phyloP scores from a whole-genome alignment of 2,888 invertebrate genomes.

The Platerodrilus igneus region DNA sequence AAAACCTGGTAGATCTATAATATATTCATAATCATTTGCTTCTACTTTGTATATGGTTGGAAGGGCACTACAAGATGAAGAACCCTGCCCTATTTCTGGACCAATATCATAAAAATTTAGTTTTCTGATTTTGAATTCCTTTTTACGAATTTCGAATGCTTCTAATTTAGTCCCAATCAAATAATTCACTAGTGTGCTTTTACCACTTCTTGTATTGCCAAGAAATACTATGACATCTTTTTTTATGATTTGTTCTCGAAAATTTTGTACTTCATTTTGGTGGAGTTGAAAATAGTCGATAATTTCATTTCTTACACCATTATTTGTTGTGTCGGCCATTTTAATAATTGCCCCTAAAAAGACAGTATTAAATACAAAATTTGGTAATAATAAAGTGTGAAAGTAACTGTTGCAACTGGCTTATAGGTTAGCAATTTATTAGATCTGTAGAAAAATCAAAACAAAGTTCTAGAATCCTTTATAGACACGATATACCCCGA shows the following conservation, averaged over 20 bases:
- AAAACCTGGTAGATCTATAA: constrained; percentile 14
- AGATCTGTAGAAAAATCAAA: no score
- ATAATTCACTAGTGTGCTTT: constrained; percentile 12
- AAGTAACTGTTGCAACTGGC: no score
- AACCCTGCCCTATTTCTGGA: constrained; percentile 12
- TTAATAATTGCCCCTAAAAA: no score
- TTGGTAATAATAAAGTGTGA: no score
- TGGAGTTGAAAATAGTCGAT: no score
- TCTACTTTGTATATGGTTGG: constrained; percentile 8
- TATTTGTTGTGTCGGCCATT: no score
- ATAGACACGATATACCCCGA: no score
- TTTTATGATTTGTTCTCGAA: constrained; percentile 7
- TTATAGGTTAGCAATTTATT: no score
- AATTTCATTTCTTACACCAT: no score
- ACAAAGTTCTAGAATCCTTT: no score
- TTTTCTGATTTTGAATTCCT: constrained; percentile 4
- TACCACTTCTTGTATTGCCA: constrained; percentile 14
- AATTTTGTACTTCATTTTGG: not conserved
- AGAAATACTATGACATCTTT: constrained; percentile 11
- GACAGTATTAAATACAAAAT: no score
- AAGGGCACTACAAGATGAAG: constrained; percentile 6
- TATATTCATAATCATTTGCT: not conserved
- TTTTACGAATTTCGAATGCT: not conserved
- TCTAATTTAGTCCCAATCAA: constrained; percentile 6
- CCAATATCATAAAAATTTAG: not conserved